These are phyloP conservation scores for Drosophila santomea DNA, from an alignment of 1,140 invertebrate species.

Conservation along the genomic window DNA sequence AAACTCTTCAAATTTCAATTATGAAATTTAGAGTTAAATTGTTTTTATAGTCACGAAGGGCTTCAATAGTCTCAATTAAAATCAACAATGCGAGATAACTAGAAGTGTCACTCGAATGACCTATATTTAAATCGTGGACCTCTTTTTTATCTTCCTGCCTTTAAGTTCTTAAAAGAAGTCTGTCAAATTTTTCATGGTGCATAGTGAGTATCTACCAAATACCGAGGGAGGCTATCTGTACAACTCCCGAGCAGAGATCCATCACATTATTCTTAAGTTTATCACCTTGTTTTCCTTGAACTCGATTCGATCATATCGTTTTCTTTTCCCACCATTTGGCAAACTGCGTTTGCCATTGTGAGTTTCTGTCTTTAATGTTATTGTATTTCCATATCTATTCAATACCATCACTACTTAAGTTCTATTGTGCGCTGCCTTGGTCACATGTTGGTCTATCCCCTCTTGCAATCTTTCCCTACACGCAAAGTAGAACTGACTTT, in stretches of 20 bases:
- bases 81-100: neutral
- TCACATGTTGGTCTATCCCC: conserved; percentile 29
- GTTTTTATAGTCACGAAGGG: neutral
- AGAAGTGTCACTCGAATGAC: neutral
- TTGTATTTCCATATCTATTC: conserved; percentile 52
- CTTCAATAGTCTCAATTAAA: neutral
- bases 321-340: conserved; percentile 47
- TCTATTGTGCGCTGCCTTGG: conserved; percentile 38
- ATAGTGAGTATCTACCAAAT: conserved; percentile 8
- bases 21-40: neutral
- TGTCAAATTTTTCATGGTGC: conserved; percentile 11
- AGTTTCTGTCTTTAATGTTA: conserved; percentile 40
- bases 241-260: conserved; percentile 13
- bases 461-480: neutral
- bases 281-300: conserved; percentile 36
- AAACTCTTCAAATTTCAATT: neutral
- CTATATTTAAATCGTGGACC: neutral
- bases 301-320: conserved; percentile 12
- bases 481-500: neutral
- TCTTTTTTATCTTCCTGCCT: neutral
- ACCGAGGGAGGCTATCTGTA: neutral
- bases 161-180: neutral
- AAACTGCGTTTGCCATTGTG: conserved; percentile 33
- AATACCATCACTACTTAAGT: conserved; percentile 48
- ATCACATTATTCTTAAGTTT: conserved; percentile 32